Evolutionary conservation across 2,888 invertebrate species (phyloP).

Genomic region (Calliphora vomitoria): DNA sequence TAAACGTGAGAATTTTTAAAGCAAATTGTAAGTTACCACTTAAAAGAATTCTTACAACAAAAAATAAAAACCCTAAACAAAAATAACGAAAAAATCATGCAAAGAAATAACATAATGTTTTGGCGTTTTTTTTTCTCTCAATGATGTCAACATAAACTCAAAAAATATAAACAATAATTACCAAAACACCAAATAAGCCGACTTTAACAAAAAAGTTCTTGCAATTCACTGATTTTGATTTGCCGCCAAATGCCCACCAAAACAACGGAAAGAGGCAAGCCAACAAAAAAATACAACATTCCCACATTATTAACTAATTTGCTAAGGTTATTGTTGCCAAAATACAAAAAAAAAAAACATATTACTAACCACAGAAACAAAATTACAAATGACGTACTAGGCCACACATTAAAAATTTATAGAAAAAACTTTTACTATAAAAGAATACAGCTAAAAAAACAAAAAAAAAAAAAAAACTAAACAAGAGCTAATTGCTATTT

Average conservation of each 20-base stretch:
- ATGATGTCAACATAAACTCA: conserved; percentile 34
- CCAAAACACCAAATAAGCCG: conserved; percentile 28
- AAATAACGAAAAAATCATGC: conserved; percentile 6
- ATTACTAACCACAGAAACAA: not conserved
- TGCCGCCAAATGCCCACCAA: conserved; percentile 39
- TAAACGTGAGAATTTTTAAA: conserved; percentile 63
- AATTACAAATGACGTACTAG: not conserved
- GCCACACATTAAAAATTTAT: conserved; percentile 21
- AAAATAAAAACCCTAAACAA: conserved; percentile 1
- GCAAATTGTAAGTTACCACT: not conserved
- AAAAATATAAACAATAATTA: not conserved
- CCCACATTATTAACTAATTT: conserved; percentile 70
- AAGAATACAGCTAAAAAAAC: conserved; percentile 8
- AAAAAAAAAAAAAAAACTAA: conserved; percentile 15
- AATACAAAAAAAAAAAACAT: not conserved
- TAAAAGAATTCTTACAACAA: not conserved
- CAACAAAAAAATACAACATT: conserved; percentile 29
- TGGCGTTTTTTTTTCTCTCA: not conserved
- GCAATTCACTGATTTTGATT: conserved; percentile 60
- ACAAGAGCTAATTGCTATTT: conserved; percentile 68
- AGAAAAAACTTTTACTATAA: not conserved
- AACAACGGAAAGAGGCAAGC: not conserved
- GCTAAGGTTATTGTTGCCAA: conserved; percentile 57
- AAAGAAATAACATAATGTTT: not conserved
- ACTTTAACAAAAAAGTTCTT: conserved; percentile 37